Conservation (phyloP, 2,797 vertebrate species). For the Phrynocephalus vlangalii region DNA sequence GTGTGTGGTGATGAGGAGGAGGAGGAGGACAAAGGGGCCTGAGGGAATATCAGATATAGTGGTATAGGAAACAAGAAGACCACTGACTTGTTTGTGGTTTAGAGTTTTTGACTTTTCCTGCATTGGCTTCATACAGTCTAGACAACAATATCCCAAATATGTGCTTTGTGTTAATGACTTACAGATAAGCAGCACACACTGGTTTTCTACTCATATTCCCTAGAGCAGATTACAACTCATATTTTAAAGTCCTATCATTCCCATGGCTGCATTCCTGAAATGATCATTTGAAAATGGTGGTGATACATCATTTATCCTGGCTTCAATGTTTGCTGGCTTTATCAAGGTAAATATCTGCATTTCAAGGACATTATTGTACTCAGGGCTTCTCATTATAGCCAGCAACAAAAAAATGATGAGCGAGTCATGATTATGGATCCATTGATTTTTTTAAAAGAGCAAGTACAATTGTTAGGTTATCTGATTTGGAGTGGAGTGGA, state of each 20-base stretch:
- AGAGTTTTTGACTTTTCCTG: not conserved
- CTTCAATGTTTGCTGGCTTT: not conserved
- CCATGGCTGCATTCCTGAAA: not conserved
- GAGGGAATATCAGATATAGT: not conserved
- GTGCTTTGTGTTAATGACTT: not conserved
- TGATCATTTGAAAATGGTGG: not conserved
- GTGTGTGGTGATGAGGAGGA: conserved; percentile 17
- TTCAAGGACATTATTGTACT: not conserved
- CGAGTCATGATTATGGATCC: not conserved
- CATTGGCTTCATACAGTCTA: not conserved
- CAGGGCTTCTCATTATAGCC: not conserved
- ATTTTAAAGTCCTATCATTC: not conserved
- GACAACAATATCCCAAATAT: not conserved
- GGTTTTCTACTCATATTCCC: not conserved
- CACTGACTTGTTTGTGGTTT: not conserved
- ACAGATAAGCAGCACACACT: not conserved
- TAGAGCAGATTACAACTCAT: not conserved
- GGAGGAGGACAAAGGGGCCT: not conserved
- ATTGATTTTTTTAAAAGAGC: not conserved
- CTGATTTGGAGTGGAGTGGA: too few relatives aligned
- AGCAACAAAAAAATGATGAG: not conserved
- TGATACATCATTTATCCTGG: not conserved
- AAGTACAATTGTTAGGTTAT: not conserved
- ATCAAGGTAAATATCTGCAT: not conserved
- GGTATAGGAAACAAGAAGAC: not conserved